Conservation (phyloP, 2,888 invertebrate genomes). For the Ischnura elegans region DNA sequence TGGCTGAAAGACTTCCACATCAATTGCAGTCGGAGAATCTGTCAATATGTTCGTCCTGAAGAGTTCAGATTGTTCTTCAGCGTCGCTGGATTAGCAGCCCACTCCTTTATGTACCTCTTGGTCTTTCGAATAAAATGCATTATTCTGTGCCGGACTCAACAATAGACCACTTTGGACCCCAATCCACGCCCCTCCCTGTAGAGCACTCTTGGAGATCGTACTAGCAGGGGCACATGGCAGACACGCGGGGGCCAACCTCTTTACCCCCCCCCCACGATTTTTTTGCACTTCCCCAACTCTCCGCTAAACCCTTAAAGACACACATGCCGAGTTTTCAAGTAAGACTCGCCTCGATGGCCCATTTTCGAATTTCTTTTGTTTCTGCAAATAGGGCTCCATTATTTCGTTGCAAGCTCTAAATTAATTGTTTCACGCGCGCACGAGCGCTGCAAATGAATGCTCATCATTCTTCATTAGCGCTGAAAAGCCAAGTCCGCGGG, state of each 20-base stretch:
- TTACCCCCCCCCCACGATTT: neutral
- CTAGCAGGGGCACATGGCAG: neutral
- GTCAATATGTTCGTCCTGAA: neutral
- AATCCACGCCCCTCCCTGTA: neutral
- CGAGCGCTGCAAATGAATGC: neutral
- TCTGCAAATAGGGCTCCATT: neutral
- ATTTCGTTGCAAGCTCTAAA: neutral
- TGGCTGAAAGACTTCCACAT: neutral
- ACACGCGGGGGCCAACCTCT: neutral
- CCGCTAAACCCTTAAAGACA: neutral
- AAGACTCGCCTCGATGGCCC: constrained; percentile 23
- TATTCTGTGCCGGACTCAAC: neutral
- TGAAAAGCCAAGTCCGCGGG: neutral
- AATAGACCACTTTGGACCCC: neutral
- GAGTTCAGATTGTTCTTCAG: neutral
- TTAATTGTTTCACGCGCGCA: constrained; percentile 7
- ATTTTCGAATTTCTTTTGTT: constrained; percentile 4
- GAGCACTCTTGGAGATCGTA: neutral
- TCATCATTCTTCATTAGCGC: neutral
- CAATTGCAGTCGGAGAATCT: neutral
- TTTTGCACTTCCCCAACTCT: neutral
- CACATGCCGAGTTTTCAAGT: neutral
- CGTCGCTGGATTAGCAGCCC: neutral
- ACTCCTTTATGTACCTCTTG: neutral
- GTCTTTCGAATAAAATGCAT: neutral